Conservation (phyloP, 2,888 invertebrate genomes). For the Anticlea derivata region DNA sequence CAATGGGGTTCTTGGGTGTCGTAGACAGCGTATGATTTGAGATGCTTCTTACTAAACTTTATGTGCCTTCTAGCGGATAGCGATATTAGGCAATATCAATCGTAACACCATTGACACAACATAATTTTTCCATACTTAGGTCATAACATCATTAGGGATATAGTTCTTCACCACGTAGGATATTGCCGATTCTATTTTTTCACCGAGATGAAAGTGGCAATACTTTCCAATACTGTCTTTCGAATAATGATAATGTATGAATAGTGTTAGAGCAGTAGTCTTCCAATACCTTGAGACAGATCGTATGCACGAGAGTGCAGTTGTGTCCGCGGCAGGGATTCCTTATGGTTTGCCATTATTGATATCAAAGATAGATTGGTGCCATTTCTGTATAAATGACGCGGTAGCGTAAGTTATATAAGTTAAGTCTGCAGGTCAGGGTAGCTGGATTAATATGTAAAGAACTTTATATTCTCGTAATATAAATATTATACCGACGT, state of each 20-base stretch:
- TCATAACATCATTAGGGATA: slow-evolving; percentile 53
- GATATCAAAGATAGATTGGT: slow-evolving; percentile 84
- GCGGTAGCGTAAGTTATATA: slow-evolving; percentile 80
- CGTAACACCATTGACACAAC: slow-evolving; percentile 65
- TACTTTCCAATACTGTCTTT: slow-evolving; percentile 61
- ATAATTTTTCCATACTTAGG: slow-evolving; percentile 56
- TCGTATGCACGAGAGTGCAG: slow-evolving; percentile 26
- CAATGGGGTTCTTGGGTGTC: slow-evolving; percentile 30
- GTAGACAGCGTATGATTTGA: slow-evolving; percentile 62
- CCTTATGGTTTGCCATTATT: slow-evolving; percentile 83
- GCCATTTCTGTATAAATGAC: slow-evolving; percentile 82
- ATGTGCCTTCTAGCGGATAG: slow-evolving; percentile 84
- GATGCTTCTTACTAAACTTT: slow-evolving; percentile 83
- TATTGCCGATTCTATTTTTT: slow-evolving; percentile 59
- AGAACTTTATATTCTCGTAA: slow-evolving; percentile 62
- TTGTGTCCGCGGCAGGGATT: slow-evolving; percentile 75
- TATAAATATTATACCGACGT: slow-evolving; percentile 63
- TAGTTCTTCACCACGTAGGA: slow-evolving; percentile 61
- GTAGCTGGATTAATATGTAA: slow-evolving; percentile 70
- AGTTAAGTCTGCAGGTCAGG: slow-evolving; percentile 83
- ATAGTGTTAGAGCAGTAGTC: slow-evolving; percentile 82
- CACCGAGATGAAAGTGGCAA: slow-evolving; percentile 49
- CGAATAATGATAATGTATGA: slow-evolving; percentile 70
- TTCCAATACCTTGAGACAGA: slow-evolving; percentile 79
- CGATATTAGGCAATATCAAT: slow-evolving; percentile 78